Evolutionary conservation across 1,140 invertebrate genomes (phyloP).

Genomic region (Lasioglossum albipes): DNA sequence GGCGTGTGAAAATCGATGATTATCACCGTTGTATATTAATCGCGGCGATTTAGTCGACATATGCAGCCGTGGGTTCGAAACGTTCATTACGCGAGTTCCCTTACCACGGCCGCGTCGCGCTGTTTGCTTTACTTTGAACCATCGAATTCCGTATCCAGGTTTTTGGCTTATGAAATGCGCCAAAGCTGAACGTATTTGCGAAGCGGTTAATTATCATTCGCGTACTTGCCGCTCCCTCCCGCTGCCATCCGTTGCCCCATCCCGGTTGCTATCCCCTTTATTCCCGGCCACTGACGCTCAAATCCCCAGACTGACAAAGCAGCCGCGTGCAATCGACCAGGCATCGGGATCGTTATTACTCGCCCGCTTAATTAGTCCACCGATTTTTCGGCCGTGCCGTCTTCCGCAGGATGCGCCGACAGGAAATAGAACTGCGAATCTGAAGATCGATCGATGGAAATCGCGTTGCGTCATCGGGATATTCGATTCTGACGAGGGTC

Average conservation of each 20-base stretch:
- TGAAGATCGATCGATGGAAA: not conserved
- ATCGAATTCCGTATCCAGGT: constrained; percentile 50
- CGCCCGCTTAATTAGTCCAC: constrained; percentile 2
- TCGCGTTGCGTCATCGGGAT: not conserved
- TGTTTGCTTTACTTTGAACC: constrained; percentile 70
- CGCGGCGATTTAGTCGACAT: not conserved
- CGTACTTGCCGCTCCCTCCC: not conserved
- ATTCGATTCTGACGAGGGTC: not conserved
- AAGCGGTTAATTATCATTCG: constrained; percentile 71
- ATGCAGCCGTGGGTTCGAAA: not conserved
- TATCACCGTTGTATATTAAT: constrained; percentile 13
- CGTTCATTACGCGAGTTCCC: constrained; percentile 34
- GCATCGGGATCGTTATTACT: constrained; percentile 4
- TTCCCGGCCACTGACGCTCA: not conserved
- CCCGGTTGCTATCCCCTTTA: not conserved
- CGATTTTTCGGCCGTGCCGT: not conserved
- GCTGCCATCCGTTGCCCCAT: too few relatives aligned
- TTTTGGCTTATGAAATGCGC: constrained; percentile 64
- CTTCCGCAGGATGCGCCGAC: not conserved
- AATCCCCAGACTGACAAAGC: not conserved
- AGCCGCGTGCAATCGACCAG: not conserved
- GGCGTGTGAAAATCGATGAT: not conserved
- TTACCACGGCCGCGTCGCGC: not conserved
- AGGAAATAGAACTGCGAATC: not conserved
- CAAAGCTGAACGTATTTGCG: constrained; percentile 66